Percentiles rank a stretch among this genome's conserved stretches.
phyloP scores from a whole-genome alignment of 92 coral and sea anemone species.

The Paramuricea clavata region DNA sequence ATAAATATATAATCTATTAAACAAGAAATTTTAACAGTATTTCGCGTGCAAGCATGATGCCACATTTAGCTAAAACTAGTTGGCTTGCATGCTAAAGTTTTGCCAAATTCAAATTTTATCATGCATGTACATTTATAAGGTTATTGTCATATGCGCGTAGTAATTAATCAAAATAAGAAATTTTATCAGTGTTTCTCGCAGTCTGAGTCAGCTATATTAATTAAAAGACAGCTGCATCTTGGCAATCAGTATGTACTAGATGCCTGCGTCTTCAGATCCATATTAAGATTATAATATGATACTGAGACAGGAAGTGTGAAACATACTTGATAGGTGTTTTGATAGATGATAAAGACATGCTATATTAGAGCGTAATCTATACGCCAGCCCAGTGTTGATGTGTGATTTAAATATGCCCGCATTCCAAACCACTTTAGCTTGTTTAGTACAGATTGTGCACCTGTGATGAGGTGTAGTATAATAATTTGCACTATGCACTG shows the following conservation, averaged over 20 bases:
- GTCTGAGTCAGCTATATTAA: background rate
- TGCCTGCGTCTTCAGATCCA: constrained; percentile 25
- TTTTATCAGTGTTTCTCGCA: background rate
- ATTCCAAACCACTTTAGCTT: constrained; percentile 3
- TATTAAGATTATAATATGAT: constrained; percentile 48
- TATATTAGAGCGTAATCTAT: constrained; percentile 30
- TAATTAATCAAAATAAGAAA: no score
- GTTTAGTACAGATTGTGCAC: background rate
- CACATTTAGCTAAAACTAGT: no score
- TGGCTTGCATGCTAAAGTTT: no score
- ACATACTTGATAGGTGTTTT: constrained; percentile 33
- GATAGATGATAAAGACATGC: constrained; percentile 53
- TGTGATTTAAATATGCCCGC: constrained; percentile 17
- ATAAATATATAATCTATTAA: no score
- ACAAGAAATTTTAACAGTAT: no score
- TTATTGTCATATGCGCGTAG: no score
- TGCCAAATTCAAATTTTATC: no score
- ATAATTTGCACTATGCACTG: no score
- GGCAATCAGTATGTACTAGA: constrained; percentile 10
- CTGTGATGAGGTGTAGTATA: background rate
- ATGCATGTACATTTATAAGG: no score
- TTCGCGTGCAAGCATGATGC: no score
- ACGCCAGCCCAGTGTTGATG: constrained; percentile 40
- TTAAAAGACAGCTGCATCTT: constrained; percentile 29
- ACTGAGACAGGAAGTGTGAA: constrained; percentile 41